Evolutionary conservation across 2,797 vertebrate genomes (phyloP).

Genomic region (Tympanoctomys barrerae): DNA sequence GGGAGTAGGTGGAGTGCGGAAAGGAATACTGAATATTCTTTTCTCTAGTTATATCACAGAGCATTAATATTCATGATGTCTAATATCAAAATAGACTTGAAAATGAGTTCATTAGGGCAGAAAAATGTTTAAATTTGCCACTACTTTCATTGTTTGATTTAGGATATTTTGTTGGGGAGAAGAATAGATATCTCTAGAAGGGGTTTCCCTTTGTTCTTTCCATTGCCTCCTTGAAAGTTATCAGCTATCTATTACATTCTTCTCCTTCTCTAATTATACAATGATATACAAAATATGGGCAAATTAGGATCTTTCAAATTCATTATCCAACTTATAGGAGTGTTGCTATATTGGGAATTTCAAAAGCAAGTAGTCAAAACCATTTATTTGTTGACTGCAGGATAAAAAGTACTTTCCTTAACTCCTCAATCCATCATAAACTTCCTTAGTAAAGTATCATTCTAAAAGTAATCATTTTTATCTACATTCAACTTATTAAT

Average conservation of each 20-base stretch:
- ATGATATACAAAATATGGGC: conserved; percentile 16
- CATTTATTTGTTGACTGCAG: background rate
- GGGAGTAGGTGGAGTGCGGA: conserved; percentile 55
- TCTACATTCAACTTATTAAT: background rate
- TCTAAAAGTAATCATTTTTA: conserved; percentile 22
- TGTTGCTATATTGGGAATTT: conserved; percentile 45
- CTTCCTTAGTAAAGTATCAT: background rate
- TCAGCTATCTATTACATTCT: conserved; percentile 42
- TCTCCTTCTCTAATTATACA: background rate
- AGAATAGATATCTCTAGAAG: conserved; percentile 56
- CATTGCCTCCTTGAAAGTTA: conserved; percentile 33
- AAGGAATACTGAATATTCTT: conserved; percentile 63
- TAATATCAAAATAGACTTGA: conserved; percentile 76
- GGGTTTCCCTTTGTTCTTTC: conserved; percentile 51
- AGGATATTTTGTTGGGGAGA: conserved; percentile 57
- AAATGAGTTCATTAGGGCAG: conserved; percentile 74
- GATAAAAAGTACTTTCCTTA: conserved; percentile 5
- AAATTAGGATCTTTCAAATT: conserved; percentile 27
- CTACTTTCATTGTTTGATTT: conserved; percentile 62
- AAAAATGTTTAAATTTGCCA: conserved; percentile 68
- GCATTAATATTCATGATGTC: conserved; percentile 80
- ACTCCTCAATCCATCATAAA: background rate
- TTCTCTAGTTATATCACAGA: conserved; percentile 71
- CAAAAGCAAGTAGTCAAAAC: conserved; percentile 6
- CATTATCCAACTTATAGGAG: background rate